Conservation (phyloP, 1,140 invertebrate species). For the Lepidotrigona ventralis region DNA sequence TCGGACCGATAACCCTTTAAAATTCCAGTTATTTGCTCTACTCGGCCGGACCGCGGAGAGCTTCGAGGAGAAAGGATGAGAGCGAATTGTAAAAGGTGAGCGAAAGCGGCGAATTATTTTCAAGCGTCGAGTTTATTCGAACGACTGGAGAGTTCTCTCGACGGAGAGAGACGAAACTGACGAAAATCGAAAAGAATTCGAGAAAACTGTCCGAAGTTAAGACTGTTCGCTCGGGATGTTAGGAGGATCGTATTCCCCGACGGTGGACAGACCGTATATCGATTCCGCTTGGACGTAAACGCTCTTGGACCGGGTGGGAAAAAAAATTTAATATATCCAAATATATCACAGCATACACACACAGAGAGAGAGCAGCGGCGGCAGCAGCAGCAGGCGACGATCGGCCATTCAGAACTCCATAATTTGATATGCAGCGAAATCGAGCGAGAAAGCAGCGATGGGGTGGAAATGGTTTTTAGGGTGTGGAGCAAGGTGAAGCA, state of each 20-base stretch:
- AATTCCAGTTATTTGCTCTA: conserved; percentile 1
- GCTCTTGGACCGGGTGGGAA: conserved; percentile 41
- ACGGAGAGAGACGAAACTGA: background rate
- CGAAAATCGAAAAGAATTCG: background rate
- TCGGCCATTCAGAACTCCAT: conserved; percentile 79
- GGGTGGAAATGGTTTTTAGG: conserved; percentile 76
- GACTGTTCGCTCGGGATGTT: background rate
- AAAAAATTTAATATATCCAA: conserved; percentile 81
- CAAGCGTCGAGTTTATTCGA: background rate
- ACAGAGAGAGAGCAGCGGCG: conserved; percentile 3
- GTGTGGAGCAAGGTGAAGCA: conserved; percentile 61
- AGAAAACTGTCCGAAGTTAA: background rate
- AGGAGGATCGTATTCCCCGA: background rate
- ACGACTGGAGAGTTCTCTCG: no score
- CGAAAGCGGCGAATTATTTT: background rate
- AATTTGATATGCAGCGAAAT: conserved; percentile 79
- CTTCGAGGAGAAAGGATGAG: background rate
- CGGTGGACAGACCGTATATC: conserved; percentile 41
- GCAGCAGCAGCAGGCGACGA: conserved; percentile 75
- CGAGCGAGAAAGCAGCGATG: conserved; percentile 73
- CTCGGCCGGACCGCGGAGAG: background rate
- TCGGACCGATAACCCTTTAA: conserved; percentile 6
- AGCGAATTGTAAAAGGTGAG: background rate
- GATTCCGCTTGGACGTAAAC: conserved; percentile 47
- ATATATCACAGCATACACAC: conserved; percentile 75